Percentiles rank a stretch among this genome's conserved stretches.
Evolutionary conservation across 2,113 vertebrate genomes (phyloP).

Genomic region (Scomber japonicus): DNA sequence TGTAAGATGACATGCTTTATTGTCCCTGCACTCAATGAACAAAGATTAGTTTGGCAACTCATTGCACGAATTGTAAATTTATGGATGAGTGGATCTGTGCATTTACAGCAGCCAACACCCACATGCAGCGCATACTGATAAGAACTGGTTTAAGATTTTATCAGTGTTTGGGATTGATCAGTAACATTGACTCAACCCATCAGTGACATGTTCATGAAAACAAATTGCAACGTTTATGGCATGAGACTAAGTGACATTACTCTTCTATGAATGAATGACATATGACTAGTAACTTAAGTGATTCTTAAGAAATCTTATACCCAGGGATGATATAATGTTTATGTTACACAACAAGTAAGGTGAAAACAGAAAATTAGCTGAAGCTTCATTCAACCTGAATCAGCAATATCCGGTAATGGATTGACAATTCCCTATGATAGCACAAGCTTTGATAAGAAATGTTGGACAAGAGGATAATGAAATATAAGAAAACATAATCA

Average conservation of each 20-base stretch:
- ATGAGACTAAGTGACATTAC: background rate
- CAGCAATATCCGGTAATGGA: no score
- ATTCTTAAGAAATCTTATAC: no score
- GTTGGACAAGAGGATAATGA: no score
- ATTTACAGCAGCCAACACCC: background rate
- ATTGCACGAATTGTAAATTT: background rate
- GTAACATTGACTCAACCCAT: background rate
- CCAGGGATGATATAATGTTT: no score
- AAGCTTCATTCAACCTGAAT: background rate
- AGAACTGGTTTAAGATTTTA: slow-evolving; percentile 1
- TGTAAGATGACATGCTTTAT: no score
- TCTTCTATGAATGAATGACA: background rate
- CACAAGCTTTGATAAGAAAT: no score
- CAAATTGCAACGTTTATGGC: background rate
- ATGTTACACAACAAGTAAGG: no score
- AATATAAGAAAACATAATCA: no score
- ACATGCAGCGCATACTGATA: slow-evolving; percentile 26
- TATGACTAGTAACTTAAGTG: background rate
- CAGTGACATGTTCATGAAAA: background rate
- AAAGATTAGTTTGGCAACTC: background rate
- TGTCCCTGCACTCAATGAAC: background rate
- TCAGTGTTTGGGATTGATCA: slow-evolving; percentile 28
- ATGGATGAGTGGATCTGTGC: slow-evolving; percentile 17
- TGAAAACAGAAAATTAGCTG: background rate
- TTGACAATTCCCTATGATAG: no score